A percentile compares a stretch with the other conserved stretches of the same genome.
Evolutionary conservation across 2,113 vertebrate genomes (phyloP).

Genomic region (Ramphastos sulfuratus): DNA sequence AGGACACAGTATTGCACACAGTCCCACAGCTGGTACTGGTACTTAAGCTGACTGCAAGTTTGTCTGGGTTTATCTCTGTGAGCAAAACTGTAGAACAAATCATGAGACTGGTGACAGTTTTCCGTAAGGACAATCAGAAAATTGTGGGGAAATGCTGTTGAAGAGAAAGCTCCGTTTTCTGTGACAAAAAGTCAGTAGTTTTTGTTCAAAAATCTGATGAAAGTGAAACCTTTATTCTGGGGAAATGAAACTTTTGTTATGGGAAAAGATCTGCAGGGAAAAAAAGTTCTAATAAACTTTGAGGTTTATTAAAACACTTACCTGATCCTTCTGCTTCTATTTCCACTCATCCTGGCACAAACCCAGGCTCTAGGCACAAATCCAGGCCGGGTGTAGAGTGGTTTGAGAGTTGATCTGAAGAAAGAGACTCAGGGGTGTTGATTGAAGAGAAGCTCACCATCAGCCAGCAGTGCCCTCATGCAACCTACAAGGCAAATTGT

Average conservation of each 20-base stretch:
- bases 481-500: too few relatives aligned
- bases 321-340: background rate
- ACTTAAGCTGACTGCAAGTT: background rate
- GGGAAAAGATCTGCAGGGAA: background rate
- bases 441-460: too few relatives aligned
- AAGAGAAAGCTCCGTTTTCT: background rate
- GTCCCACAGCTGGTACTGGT: background rate
- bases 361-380: too few relatives aligned
- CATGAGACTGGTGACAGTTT: background rate
- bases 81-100: background rate
- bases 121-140: background rate
- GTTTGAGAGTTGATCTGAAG: too few relatives aligned
- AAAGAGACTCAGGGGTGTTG: too few relatives aligned
- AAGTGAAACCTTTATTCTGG: background rate
- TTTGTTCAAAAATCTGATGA: background rate
- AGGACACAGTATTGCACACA: too few relatives aligned
- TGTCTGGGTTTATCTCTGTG: background rate
- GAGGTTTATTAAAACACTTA: background rate
- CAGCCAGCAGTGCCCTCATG: too few relatives aligned
- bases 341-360: background rate
- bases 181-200: background rate
- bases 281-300: background rate
- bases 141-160: background rate
- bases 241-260: background rate
- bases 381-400: too few relatives aligned